Evolutionary conservation across 1,140 invertebrate genomes (phyloP).

Genomic region (Nasonia giraulti): DNA sequence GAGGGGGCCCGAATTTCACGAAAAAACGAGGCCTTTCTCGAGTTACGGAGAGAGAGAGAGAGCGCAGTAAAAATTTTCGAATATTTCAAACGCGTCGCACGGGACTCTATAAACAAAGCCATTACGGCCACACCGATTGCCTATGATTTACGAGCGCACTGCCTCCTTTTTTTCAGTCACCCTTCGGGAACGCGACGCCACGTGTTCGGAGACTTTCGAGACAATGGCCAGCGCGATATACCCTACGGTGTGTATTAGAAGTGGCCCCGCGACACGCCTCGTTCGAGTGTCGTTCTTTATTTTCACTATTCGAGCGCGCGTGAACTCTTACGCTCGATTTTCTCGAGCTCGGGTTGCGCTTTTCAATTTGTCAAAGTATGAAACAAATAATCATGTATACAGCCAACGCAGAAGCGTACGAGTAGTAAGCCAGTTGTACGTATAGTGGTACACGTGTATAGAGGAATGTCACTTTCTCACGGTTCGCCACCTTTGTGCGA

Average conservation of each 20-base stretch:
- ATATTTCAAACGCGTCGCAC: background rate
- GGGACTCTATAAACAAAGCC: background rate
- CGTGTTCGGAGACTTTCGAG: conserved; percentile 25
- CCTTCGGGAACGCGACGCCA: conserved; percentile 44
- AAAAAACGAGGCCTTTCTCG: background rate
- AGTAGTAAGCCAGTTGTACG: background rate
- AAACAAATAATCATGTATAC: background rate
- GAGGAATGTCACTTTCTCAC: conserved; percentile 48
- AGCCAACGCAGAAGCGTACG: background rate
- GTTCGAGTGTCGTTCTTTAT: too few species aligned
- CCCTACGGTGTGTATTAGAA: too few species aligned
- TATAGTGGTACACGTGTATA: background rate
- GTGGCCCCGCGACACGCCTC: too few species aligned
- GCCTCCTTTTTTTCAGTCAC: conserved; percentile 35
- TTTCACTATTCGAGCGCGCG: too few species aligned
- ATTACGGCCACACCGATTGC: background rate
- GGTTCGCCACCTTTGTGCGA: conserved; percentile 87
- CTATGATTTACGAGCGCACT: conserved; percentile 23
- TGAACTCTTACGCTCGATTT: too few species aligned
- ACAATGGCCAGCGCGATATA: background rate
- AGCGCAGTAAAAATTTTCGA: background rate
- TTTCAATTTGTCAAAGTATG: too few species aligned
- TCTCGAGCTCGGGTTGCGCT: too few species aligned
- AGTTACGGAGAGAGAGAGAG: too few species aligned
- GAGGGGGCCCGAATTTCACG: too few species aligned